Evolutionary conservation across 2,888 invertebrate genomes (phyloP).

Genomic region (Willowsia nigromaculata): DNA sequence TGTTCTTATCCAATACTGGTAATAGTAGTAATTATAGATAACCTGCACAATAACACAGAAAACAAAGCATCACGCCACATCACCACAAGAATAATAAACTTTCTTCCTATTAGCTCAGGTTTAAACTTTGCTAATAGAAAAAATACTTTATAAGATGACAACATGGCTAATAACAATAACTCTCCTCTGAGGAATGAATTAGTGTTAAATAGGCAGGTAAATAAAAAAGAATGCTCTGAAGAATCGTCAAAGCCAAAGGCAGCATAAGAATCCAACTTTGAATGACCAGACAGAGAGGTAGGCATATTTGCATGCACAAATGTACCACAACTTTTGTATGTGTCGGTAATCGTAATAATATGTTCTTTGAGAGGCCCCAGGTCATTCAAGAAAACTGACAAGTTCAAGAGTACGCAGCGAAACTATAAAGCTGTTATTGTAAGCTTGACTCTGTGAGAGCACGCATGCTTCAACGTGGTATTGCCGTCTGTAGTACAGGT

Average conservation of each 20-base stretch:
- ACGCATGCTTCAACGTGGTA: neutral
- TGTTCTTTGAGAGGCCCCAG: neutral
- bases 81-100: neutral
- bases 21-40: neutral
- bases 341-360: slow-evolving; percentile 14
- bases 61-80: neutral
- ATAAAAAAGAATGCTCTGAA: neutral
- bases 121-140: neutral
- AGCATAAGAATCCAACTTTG: slow-evolving; percentile 1
- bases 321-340: neutral
- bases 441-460: neutral
- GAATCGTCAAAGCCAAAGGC: neutral
- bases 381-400: slow-evolving; percentile 11
- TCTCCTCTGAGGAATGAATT: slow-evolving; percentile 5
- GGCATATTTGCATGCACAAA: neutral
- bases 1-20: neutral
- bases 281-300: no score
- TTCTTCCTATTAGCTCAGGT: neutral
- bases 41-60: neutral
- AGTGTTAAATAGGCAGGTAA: slow-evolving; percentile 8
- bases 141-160: neutral
- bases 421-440: neutral
- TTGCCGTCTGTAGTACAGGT: neutral
- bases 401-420: slow-evolving; percentile 11
- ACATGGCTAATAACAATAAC: slow-evolving; percentile 19